These are phyloP conservation scores for Sesia apiformis DNA, from an alignment of 2,888 invertebrate species.

Conservation along the genomic window DNA sequence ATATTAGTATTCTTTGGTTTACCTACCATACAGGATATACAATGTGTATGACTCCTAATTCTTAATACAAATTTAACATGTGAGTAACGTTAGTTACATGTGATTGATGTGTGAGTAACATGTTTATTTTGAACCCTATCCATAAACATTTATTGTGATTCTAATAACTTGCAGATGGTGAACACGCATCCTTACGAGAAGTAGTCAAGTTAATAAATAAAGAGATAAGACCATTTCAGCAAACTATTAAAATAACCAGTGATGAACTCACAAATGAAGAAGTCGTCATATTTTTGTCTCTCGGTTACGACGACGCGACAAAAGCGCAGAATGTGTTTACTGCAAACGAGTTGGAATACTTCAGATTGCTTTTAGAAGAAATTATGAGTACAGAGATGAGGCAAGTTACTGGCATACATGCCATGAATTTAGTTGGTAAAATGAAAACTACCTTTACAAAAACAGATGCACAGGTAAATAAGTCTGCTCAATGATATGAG, in stretches of 20 bases:
- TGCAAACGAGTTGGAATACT: conserved; percentile 50
- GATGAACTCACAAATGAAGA: conserved; percentile 52
- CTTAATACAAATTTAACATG: not conserved
- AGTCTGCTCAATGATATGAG: too few relatives aligned
- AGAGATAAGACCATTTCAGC: conserved; percentile 43
- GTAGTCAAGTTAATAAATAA: conserved; percentile 47
- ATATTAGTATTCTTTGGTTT: too few relatives aligned
- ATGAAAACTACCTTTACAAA: conserved; percentile 49
- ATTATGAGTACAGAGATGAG: conserved; percentile 53
- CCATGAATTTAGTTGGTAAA: conserved; percentile 47
- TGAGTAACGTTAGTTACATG: too few relatives aligned
- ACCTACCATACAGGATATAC: too few relatives aligned
- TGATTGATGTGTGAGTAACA: too few relatives aligned
- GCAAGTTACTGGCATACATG: conserved; percentile 48
- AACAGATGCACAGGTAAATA: conserved; percentile 50
- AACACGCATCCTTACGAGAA: conserved; percentile 23
- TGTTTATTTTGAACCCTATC: not conserved
- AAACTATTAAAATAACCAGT: conserved; percentile 45
- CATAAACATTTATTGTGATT: not conserved
- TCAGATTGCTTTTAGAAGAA: conserved; percentile 49
- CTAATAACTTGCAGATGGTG: conserved; percentile 26
- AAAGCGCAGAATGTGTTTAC: conserved; percentile 54
- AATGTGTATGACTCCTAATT: not conserved
- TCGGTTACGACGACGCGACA: conserved; percentile 49
- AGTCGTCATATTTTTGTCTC: conserved; percentile 46